Conservation (phyloP, 2,113 vertebrate species). For the Larimichthys crocea region DNA sequence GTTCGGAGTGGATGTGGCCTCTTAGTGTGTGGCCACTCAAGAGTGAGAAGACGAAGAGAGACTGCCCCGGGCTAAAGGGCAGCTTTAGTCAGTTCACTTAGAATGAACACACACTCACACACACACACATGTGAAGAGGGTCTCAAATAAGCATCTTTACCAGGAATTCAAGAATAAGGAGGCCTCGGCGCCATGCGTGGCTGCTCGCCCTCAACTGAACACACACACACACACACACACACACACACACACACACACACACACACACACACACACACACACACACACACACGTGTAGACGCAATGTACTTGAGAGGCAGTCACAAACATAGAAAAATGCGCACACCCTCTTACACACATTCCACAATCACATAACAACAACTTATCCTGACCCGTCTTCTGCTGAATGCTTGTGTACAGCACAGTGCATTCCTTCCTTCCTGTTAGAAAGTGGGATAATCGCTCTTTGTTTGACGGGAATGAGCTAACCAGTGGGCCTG, state of each 20-base stretch:
- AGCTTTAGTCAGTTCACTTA: conserved; percentile 78
- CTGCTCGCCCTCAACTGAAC: conserved; percentile 55
- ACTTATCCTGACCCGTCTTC: conserved; percentile 32
- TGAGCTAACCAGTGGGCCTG: conserved; percentile 84
- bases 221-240: conserved; percentile 28
- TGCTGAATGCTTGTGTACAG: conserved; percentile 25
- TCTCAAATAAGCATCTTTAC: conserved; percentile 79
- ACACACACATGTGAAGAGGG: conserved; percentile 64
- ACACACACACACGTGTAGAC: conserved; percentile 10
- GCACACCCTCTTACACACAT: conserved; percentile 44
- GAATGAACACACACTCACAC: conserved; percentile 55
- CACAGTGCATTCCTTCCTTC: conserved; percentile 83
- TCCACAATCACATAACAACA: conserved; percentile 61
- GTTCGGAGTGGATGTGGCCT: conserved; percentile 65
- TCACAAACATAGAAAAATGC: conserved; percentile 38
- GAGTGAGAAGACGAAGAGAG: conserved; percentile 77
- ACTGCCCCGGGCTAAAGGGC: conserved; percentile 80
- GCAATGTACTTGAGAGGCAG: conserved; percentile 32
- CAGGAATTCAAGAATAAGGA: conserved; percentile 75
- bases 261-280: conserved; percentile 5
- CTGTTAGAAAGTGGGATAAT: conserved; percentile 89
- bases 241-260: not conserved
- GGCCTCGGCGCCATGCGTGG: conserved; percentile 68
- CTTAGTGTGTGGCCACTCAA: conserved; percentile 81
- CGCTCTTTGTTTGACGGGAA: conserved; percentile 89